Evolutionary conservation across 2,888 invertebrate genomes (phyloP), one percentile per base, ranked within the genome.

Genomic region (Hylaea fasciaria): DNA sequence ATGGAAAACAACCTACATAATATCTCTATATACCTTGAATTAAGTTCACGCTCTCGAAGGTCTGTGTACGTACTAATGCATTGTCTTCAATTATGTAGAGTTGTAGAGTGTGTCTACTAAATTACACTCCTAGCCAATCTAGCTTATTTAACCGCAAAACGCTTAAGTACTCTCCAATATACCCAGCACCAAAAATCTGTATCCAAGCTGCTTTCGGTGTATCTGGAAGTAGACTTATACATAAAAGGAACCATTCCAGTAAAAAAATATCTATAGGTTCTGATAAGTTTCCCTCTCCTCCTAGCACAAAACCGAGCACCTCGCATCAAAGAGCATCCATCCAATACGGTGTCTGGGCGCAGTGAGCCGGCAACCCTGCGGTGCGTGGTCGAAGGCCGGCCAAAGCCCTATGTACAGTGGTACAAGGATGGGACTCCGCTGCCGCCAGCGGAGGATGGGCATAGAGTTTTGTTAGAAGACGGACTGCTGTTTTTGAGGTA

Each of bases 331-430:
- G 99, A 99, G 86, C 99, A 99, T 90, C 99, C 99, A 47, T 96
- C 97, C 64, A 98, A 99, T 93, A 96, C 98, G 77, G 97, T 98
- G 67, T 98, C 99, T 48, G 97, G 98, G 60, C 97, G 97, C 86
- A 98, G 98, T 87, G 98, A 99, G 80, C 99, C 99, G 28, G 98
- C 98, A 52, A 99, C 99, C 51, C 93, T 99, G 74, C 97, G 98
- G 92, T 99, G 99, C 88, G 98, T 98, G 81, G 99, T 98, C 5
- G 98, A 98, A 89, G 99, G 99, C 52, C 95, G 97, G 74, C 97
- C 97, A 3, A 96, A 96, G 75, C 98, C 98, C 11, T 93, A 94
- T 65, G 98, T 99, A 77, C 96, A 97, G 76, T 99, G 99, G 99
- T 98, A 95, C 94, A 95, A 95, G 83, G 97, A 98, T 87, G 98